These are phyloP conservation scores for Uria aalge DNA, from an alignment of 2,113 vertebrate genomes.

Conservation along the genomic window DNA sequence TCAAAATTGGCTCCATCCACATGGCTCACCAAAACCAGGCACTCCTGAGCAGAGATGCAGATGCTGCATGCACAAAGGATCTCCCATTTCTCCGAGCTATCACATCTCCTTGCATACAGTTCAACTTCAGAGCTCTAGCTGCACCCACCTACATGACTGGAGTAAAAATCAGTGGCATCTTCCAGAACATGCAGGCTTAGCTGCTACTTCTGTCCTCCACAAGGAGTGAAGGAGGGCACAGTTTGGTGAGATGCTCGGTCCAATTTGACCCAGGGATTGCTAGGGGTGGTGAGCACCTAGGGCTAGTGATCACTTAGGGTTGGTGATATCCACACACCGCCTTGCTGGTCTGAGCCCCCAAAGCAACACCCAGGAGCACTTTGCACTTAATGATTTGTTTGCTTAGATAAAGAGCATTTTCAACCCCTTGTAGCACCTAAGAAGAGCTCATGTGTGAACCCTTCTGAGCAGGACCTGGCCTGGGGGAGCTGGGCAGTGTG, in stretches of 20 bases:
- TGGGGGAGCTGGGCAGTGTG: fast-evolving
- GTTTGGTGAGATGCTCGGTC: not conserved
- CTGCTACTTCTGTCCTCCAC: not conserved
- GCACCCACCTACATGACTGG: not conserved
- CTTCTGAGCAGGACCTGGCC: not conserved
- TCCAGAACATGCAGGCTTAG: not conserved
- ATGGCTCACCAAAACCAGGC: not conserved
- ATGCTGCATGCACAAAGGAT: not conserved
- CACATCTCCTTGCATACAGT: not conserved
- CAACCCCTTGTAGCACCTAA: not conserved
- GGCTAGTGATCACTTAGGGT: not conserved
- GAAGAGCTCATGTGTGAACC: fast-evolving
- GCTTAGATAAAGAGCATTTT: not conserved
- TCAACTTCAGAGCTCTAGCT: not conserved
- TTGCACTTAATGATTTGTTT: not conserved
- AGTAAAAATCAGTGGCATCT: not conserved
- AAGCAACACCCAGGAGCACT: not conserved
- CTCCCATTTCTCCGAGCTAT: not conserved
- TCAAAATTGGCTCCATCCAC: not conserved
- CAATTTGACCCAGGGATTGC: not conserved
- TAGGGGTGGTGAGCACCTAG: not conserved
- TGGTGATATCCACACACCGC: not conserved
- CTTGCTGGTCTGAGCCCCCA: not conserved
- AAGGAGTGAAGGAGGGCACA: not conserved
- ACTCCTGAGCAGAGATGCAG: not conserved